Evolutionary conservation across 2,888 invertebrate species (phyloP).

Genomic region (Helicoverpa assulta): DNA sequence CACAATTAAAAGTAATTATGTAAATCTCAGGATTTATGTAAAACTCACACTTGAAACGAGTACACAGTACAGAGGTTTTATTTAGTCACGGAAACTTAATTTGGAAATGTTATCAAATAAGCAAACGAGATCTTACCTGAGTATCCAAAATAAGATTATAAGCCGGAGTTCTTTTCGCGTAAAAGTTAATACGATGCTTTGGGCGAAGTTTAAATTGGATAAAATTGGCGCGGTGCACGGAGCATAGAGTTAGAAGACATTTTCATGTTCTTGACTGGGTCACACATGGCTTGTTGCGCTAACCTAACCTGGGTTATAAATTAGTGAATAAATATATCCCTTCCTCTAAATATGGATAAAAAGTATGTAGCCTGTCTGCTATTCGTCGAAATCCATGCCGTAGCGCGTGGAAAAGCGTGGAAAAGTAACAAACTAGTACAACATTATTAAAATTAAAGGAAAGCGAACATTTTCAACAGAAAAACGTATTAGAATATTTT

Average conservation of each 20-base stretch:
- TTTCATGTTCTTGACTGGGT: constrained; percentile 30
- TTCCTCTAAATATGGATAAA: no score
- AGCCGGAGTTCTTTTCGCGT: constrained; percentile 42
- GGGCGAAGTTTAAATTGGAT: constrained; percentile 72
- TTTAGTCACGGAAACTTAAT: constrained; percentile 10
- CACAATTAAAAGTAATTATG: neutral
- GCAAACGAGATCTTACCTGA: constrained; percentile 12
- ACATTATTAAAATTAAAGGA: neutral
- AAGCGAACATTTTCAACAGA: neutral
- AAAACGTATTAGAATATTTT: neutral
- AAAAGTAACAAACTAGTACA: no score
- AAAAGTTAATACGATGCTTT: constrained; percentile 43
- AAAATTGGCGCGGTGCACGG: constrained; percentile 61
- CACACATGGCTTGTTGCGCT: neutral
- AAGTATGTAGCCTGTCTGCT: no score
- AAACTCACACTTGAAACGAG: neutral
- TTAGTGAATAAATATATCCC: no score
- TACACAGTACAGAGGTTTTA: neutral
- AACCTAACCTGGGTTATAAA: no score
- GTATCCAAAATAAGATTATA: constrained; percentile 40
- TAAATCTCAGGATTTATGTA: neutral
- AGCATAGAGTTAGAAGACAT: constrained; percentile 36
- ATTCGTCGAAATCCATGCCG: no score
- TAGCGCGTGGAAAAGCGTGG: no score
- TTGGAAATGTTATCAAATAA: constrained; percentile 28